These are phyloP conservation scores for Symphodus melops DNA, from an alignment of 2,113 vertebrate genomes.

Conservation along the genomic window DNA sequence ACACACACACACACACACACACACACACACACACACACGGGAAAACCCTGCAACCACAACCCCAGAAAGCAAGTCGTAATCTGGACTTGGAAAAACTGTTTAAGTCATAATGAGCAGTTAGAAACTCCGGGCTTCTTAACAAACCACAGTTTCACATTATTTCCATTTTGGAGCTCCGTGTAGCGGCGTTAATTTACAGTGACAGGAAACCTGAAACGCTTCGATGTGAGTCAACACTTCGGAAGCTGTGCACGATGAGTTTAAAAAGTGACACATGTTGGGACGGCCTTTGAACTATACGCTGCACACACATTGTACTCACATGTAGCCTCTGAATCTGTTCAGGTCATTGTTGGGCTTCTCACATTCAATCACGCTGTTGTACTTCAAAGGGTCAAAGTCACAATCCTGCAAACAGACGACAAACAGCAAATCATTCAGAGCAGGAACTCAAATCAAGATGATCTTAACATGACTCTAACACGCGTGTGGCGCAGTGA, in stretches of 20 bases:
- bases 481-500: too few relatives aligned
- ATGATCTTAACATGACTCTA: too few relatives aligned
- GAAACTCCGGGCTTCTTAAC: slow-evolving; percentile 40
- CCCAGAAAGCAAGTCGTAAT: slow-evolving; percentile 30
- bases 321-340: slow-evolving; percentile 96
- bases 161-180: slow-evolving; percentile 30
- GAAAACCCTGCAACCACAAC: slow-evolving; percentile 33
- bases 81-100: slow-evolving; percentile 45
- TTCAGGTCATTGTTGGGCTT: slow-evolving; percentile 97
- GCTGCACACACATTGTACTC: slow-evolving; percentile 79
- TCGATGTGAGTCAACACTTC: neutral
- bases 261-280: neutral
- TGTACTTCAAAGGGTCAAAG: slow-evolving; percentile 94
- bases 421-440: neutral
- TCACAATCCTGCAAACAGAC: slow-evolving; percentile 90
- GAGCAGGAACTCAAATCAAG: too few relatives aligned
- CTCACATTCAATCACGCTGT: slow-evolving; percentile 95
- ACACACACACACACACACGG: neutral
- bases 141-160: slow-evolving; percentile 46
- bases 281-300: too few relatives aligned
- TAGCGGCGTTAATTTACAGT: neutral
- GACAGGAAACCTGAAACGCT: slow-evolving; percentile 4
- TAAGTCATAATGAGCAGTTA: slow-evolving; percentile 47
- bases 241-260: neutral
- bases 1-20: neutral